Conservation (phyloP, 1,140 invertebrate species). For the Antheraea mylitta region DNA sequence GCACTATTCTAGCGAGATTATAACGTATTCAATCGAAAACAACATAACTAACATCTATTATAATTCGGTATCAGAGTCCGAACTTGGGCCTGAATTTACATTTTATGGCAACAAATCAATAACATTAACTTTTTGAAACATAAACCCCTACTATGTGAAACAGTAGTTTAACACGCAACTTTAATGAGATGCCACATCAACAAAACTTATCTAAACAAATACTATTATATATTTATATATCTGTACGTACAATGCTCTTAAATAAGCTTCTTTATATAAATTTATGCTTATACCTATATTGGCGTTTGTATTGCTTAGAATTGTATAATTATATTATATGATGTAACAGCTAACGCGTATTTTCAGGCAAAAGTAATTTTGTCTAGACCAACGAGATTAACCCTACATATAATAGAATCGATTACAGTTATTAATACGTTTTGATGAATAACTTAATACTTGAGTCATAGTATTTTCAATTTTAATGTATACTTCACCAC, state of each 20-base stretch:
- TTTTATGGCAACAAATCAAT: constrained; percentile 61
- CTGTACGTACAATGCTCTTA: constrained; percentile 8
- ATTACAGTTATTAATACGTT: too few species aligned
- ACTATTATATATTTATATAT: background rate
- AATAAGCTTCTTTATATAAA: constrained; percentile 46
- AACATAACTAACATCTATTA: constrained; percentile 60
- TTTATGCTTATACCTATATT: constrained; percentile 62
- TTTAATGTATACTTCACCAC: too few species aligned
- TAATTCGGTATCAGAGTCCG: constrained; percentile 70
- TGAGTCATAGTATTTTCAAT: too few species aligned
- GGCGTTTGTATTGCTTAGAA: constrained; percentile 68
- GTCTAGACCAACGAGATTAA: too few species aligned
- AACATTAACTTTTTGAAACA: constrained; percentile 48
- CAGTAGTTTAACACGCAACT: constrained; percentile 38
- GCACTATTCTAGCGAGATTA: constrained; percentile 76
- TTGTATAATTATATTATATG: constrained; percentile 19
- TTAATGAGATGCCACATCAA: constrained; percentile 32
- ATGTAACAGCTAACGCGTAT: background rate
- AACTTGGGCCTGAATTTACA: constrained; percentile 68
- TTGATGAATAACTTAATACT: too few species aligned
- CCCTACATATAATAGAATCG: too few species aligned
- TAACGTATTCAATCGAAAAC: constrained; percentile 50
- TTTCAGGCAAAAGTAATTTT: background rate
- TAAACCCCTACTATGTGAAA: constrained; percentile 35
- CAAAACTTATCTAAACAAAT: constrained; percentile 24